Conservation (phyloP, 2,113 vertebrate species). For the Vanacampus margaritifer region DNA sequence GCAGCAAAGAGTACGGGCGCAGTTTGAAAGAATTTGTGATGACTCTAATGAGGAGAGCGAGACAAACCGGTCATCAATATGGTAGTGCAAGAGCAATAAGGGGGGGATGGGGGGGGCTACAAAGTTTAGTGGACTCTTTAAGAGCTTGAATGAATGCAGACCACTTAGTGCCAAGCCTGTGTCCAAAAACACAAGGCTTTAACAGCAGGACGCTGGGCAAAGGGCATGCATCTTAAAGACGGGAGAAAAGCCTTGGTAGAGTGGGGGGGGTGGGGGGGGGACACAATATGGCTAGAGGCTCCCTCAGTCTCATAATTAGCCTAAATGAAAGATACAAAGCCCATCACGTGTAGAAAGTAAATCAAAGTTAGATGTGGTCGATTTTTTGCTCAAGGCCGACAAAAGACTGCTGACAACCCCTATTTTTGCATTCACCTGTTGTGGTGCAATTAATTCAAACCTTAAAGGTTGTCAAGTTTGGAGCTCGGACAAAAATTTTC, state of each 20-base stretch:
- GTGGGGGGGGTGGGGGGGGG: constrained; percentile 23
- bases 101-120: constrained; percentile 33
- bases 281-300: constrained; percentile 26
- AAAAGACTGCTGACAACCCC: neutral
- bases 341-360: neutral
- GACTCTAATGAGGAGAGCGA: constrained; percentile 74
- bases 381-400: neutral
- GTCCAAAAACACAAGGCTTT: constrained; percentile 62
- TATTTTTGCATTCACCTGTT: constrained; percentile 15
- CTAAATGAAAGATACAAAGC: constrained; percentile 5
- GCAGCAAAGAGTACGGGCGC: constrained; percentile 82
- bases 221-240: constrained; percentile 54
- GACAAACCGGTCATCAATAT: constrained; percentile 53
- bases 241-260: constrained; percentile 40
- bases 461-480: neutral
- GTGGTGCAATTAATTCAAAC: neutral
- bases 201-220: constrained; percentile 52
- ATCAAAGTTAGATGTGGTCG: neutral
- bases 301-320: constrained; percentile 26
- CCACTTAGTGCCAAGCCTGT: constrained; percentile 65
- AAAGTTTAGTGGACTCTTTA: constrained; percentile 72
- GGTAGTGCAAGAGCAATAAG: constrained; percentile 35
- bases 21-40: constrained; percentile 85
- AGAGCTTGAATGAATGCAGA: constrained; percentile 68
- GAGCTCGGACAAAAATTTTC: neutral